phyloP scores from a whole-genome alignment of 2,888 invertebrate genomes.

The Dryococelus australis region DNA sequence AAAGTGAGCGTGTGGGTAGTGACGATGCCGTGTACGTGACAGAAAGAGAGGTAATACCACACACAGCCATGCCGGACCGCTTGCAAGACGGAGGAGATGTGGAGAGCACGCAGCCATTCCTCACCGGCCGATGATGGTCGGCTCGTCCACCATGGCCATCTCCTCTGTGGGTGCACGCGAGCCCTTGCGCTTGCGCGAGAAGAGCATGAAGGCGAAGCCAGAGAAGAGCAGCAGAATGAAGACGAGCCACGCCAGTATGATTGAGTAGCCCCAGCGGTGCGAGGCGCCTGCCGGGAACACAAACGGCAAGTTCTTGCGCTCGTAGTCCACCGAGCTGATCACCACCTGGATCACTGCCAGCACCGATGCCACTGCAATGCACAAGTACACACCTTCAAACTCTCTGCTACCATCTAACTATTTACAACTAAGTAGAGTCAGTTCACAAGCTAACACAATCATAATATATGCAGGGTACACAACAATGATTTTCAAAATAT shows the following conservation, averaged over 20 bases:
- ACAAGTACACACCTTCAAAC: no score
- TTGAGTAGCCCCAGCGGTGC: slow-evolving; percentile 75
- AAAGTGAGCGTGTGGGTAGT: no score
- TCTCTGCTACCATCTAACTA: no score
- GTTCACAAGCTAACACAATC: no score
- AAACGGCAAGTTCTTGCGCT: slow-evolving; percentile 69
- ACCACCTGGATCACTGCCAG: slow-evolving; percentile 85
- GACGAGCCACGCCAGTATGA: slow-evolving; percentile 79
- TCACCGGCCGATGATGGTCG: slow-evolving; percentile 72
- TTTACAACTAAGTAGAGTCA: no score
- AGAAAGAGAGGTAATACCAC: no score
- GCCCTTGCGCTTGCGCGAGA: slow-evolving; percentile 85
- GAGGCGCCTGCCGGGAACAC: slow-evolving; percentile 72
- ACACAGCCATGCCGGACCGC: no score
- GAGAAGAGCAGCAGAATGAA: slow-evolving; percentile 73
- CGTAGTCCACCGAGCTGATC: slow-evolving; percentile 75
- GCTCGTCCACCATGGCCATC: slow-evolving; percentile 84
- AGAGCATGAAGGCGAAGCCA: slow-evolving; percentile 78
- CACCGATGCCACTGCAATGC: slow-evolving; percentile 72
- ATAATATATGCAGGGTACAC: no score
- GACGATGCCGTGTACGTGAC: no score
- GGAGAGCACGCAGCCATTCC: neutral
- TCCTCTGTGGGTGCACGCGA: slow-evolving; percentile 83
- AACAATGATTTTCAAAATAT: no score
- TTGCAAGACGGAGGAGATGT: no score